phyloP scores from a whole-genome alignment of 2,797 vertebrate species.

The Paratrypauchen microcephalus region DNA sequence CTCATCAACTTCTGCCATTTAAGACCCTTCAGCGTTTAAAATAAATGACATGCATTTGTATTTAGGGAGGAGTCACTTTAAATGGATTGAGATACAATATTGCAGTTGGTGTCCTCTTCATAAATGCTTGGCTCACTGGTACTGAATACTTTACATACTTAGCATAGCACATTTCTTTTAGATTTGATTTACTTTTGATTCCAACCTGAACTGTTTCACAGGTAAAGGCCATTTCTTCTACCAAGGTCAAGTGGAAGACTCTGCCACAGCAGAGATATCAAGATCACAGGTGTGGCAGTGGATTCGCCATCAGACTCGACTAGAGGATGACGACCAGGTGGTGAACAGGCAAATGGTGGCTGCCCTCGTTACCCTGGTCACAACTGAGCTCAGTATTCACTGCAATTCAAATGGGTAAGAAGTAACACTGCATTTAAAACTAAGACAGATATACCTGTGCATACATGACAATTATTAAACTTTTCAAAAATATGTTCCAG shows the following conservation, averaged over 20 bases:
- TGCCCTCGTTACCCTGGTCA: conserved; percentile 54
- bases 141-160: conserved; percentile 7
- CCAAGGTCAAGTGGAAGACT: conserved; percentile 80
- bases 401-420: conserved; percentile 52
- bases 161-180: not conserved
- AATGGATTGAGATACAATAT: conserved; percentile 78
- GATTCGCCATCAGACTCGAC: conserved; percentile 71
- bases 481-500: conserved; percentile 48
- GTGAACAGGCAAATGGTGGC: conserved; percentile 70
- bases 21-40: not conserved
- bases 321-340: conserved; percentile 71
- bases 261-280: conserved; percentile 82
- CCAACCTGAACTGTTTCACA: conserved; percentile 31
- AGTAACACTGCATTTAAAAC: not conserved
- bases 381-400: conserved; percentile 47
- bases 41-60: conserved; percentile 2
- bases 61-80: conserved; percentile 78
- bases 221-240: conserved; percentile 78
- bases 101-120: conserved; percentile 78
- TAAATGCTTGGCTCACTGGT: conserved; percentile 83
- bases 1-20: not conserved
- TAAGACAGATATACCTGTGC: not conserved
- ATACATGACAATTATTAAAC: not conserved
- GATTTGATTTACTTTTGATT: not conserved
- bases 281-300: conserved; percentile 83